Conservation (phyloP, 2,888 invertebrate genomes). For the Scaptomyza tumidula region DNA sequence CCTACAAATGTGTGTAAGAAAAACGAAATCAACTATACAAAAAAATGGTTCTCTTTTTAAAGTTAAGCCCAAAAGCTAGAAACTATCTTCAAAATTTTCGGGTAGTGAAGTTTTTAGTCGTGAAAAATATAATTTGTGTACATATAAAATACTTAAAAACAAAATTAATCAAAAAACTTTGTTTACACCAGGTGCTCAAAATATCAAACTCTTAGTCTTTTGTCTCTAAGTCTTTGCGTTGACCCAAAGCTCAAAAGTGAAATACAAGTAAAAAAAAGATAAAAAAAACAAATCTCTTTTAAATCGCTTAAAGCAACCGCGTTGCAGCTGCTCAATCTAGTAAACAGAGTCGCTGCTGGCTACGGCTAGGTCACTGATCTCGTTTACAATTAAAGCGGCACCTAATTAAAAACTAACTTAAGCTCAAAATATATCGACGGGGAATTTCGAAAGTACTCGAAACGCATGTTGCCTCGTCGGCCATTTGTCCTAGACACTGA, state of each 20-base stretch:
- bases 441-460: slow-evolving; percentile 42
- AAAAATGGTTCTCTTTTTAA: no score
- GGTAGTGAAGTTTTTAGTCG: no score
- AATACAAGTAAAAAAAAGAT: slow-evolving; percentile 4
- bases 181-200: no score
- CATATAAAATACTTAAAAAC: not conserved
- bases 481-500: slow-evolving; percentile 75
- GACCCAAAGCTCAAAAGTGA: slow-evolving; percentile 8
- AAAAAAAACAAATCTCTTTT: no score
- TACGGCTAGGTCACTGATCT: slow-evolving; percentile 42
- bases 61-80: no score
- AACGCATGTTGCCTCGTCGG: slow-evolving; percentile 29
- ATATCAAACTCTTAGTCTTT: no score
- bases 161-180: no score
- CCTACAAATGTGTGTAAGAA: no score
- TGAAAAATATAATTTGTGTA: not conserved
- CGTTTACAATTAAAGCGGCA: slow-evolving; percentile 35
- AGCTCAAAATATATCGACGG: slow-evolving; percentile 17
- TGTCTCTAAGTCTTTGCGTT: not conserved
- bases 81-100: not conserved
- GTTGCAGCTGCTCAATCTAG: slow-evolving; percentile 19
- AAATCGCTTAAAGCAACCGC: slow-evolving; percentile 1
- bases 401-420: slow-evolving; percentile 59
- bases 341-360: slow-evolving; percentile 1
- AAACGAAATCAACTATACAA: no score